Evolutionary conservation across 2,113 vertebrate genomes (phyloP).

Genomic region (Balaeniceps rex): DNA sequence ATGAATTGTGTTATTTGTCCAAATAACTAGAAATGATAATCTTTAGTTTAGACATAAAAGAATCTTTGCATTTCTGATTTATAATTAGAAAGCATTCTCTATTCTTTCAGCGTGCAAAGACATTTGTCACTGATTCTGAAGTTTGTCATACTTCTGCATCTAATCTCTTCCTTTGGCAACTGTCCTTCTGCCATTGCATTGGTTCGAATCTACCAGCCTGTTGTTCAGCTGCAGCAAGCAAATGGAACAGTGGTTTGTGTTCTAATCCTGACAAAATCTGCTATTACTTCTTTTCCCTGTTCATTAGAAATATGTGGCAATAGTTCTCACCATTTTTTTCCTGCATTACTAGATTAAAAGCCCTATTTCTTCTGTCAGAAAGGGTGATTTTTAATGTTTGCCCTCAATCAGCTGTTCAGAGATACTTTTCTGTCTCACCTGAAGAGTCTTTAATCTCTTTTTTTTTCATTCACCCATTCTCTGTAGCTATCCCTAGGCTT

Average conservation of each 20-base stretch:
- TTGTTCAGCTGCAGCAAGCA: neutral
- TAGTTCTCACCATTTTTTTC: neutral
- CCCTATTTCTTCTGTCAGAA: neutral
- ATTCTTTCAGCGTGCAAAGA: neutral
- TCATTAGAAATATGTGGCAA: neutral
- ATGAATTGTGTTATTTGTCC: neutral
- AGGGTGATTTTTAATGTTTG: neutral
- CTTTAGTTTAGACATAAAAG: neutral
- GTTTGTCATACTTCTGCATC: neutral
- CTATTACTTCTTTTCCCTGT: neutral
- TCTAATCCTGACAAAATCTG: neutral
- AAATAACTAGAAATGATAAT: neutral
- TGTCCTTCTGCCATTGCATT: neutral
- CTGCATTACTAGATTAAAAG: neutral
- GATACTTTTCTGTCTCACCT: neutral
- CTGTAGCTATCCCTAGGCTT: neutral
- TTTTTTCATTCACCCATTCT: neutral
- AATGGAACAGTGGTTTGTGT: neutral
- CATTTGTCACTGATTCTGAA: neutral
- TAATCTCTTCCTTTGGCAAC: neutral
- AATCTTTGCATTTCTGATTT: neutral
- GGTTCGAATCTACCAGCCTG: neutral
- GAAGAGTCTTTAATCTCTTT: neutral
- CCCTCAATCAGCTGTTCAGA: neutral
- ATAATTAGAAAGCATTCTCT: neutral